Evolutionary conservation across 2,797 vertebrate species (phyloP).

Genomic region (Alca torda): DNA sequence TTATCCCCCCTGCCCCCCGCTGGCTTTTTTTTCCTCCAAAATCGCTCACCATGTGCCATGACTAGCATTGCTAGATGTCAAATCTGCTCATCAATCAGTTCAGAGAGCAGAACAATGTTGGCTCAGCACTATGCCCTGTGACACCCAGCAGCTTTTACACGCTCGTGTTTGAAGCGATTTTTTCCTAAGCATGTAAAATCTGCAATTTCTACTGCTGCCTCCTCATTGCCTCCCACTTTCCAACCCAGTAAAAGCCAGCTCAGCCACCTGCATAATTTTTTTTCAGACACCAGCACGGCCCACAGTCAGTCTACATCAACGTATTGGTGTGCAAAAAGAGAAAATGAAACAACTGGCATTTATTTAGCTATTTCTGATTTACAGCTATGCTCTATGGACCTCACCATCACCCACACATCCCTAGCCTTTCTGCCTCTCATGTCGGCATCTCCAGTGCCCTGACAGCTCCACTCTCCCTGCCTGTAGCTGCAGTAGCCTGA

Average conservation of each 20-base stretch:
- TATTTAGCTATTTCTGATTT: slow-evolving; percentile 11
- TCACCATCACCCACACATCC: not conserved
- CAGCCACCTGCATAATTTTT: not conserved
- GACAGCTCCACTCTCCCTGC: not conserved
- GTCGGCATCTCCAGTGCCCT: fast-evolving
- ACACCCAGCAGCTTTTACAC: not conserved
- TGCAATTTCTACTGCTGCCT: not conserved
- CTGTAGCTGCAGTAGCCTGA: not conserved
- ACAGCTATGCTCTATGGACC: not conserved
- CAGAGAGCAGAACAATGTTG: not conserved
- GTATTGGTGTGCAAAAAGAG: not conserved
- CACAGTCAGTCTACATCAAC: not conserved
- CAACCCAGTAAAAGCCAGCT: not conserved
- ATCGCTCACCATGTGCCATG: not conserved
- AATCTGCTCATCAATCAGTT: not conserved
- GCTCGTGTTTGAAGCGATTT: not conserved
- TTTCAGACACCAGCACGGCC: not conserved
- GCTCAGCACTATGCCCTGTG: not conserved
- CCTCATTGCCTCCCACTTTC: slow-evolving; percentile 7
- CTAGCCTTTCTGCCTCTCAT: not conserved
- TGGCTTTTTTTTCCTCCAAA: not conserved
- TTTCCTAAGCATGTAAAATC: not conserved
- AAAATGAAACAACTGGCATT: slow-evolving; percentile 4
- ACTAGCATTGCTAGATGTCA: not conserved
- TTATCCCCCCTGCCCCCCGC: not conserved